Evolutionary conservation across 2,888 invertebrate genomes (phyloP).

Genomic region (Heptascelio sp.): DNA sequence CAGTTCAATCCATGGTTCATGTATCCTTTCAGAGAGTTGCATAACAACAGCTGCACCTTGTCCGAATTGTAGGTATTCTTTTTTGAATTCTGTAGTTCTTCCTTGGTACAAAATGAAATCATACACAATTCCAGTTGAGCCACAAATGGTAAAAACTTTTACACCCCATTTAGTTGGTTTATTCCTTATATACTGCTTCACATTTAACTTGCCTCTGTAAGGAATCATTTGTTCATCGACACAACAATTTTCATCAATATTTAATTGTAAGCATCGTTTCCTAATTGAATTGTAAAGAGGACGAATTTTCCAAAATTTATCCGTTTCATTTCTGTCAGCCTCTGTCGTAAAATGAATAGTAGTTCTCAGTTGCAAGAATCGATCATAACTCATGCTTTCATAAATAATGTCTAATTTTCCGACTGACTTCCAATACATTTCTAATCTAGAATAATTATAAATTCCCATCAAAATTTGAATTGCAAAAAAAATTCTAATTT

Average conservation of each 20-base stretch:
- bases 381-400: not conserved
- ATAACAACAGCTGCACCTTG: conserved; percentile 63
- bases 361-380: conserved; percentile 19
- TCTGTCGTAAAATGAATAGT: conserved; percentile 26
- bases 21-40: conserved; percentile 52
- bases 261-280: too few species aligned
- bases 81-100: conserved; percentile 67
- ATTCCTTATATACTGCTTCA: conserved; percentile 21
- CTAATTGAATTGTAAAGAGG: too few species aligned
- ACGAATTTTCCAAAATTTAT: conserved; percentile 65
- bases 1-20: conserved; percentile 23
- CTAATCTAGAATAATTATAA: conserved; percentile 14
- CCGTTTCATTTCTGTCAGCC: conserved; percentile 2
- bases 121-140: conserved; percentile 45
- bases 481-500: not conserved
- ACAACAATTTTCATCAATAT: too few species aligned
- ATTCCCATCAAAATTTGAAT: conserved; percentile 8
- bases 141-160: conserved; percentile 19
- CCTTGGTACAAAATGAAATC: conserved; percentile 75
- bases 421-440: conserved; percentile 29
- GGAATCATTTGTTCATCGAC: conserved; percentile 23
- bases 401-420: not conserved
- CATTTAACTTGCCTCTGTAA: not conserved
- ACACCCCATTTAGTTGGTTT: conserved; percentile 20
- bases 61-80: conserved; percentile 51